Percentiles rank a stretch among this genome's conserved stretches.
phyloP scores from a whole-genome alignment of 2,797 vertebrate genomes.

The Tympanoctomys barrerae region DNA sequence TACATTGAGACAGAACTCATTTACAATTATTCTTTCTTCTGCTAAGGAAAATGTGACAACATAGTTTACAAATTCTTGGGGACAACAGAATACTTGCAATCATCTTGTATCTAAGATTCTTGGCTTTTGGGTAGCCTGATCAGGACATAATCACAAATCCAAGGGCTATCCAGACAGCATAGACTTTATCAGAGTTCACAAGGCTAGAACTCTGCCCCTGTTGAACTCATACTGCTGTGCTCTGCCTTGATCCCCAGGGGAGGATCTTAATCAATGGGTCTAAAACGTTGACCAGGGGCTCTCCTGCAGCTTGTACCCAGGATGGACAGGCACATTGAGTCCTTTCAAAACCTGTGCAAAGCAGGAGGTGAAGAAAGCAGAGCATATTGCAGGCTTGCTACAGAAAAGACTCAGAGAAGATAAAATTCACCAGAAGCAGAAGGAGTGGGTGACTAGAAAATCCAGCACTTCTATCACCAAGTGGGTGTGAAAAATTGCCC shows the following conservation, averaged over 20 bases:
- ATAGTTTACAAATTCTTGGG: slow-evolving; percentile 95
- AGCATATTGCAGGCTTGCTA: slow-evolving; percentile 95
- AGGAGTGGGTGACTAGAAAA: slow-evolving; percentile 97
- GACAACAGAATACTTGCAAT: slow-evolving; percentile 95
- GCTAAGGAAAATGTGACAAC: slow-evolving; percentile 94
- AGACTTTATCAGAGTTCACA: slow-evolving; percentile 94
- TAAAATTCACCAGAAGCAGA: slow-evolving; percentile 96
- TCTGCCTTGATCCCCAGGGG: slow-evolving; percentile 98
- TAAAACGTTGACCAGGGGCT: slow-evolving; percentile 97
- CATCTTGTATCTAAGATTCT: slow-evolving; percentile 97
- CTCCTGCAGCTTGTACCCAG: slow-evolving; percentile 97
- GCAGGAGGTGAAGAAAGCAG: slow-evolving; percentile 98
- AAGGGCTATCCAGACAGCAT: slow-evolving; percentile 96
- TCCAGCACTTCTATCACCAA: slow-evolving; percentile 82
- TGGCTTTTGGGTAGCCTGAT: slow-evolving; percentile 97
- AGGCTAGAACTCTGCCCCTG: slow-evolving; percentile 96
- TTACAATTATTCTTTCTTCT: slow-evolving; percentile 98
- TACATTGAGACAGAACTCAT: slow-evolving; percentile 96
- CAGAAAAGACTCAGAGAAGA: slow-evolving; percentile 97
- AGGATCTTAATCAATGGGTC: slow-evolving; percentile 97
- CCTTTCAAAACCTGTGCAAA: slow-evolving; percentile 98
- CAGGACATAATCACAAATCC: slow-evolving; percentile 95
- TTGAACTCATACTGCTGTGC: slow-evolving; percentile 96
- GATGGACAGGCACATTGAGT: slow-evolving; percentile 96
- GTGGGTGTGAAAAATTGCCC: slow-evolving; percentile 95